These are phyloP conservation scores for Pangasianodon hypophthalmus DNA, from an alignment of 2,113 vertebrate species.

Conservation along the genomic window DNA sequence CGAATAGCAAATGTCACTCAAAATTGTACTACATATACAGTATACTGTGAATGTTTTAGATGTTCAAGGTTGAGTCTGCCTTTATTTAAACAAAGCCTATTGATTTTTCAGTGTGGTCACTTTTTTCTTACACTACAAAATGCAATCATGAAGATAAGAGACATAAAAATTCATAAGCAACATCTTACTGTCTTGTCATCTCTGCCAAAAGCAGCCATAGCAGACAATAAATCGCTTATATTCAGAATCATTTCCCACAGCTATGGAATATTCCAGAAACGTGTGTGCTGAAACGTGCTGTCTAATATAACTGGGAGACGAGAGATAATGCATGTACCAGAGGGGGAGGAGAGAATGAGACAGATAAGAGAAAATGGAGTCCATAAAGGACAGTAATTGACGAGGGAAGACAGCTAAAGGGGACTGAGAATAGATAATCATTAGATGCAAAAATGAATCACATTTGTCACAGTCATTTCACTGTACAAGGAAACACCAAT, in stretches of 20 bases:
- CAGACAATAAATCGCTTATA: slow-evolving; percentile 9
- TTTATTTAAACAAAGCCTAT: not conserved
- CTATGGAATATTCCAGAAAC: not conserved
- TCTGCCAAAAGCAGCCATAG: not conserved
- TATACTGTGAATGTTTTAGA: not conserved
- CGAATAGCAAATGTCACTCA: not conserved
- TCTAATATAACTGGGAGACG: slow-evolving; percentile 4
- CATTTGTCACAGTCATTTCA: slow-evolving; percentile 25
- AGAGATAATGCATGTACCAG: not conserved
- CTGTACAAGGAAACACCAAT: not conserved
- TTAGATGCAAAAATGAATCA: slow-evolving; percentile 28
- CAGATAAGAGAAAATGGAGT: slow-evolving; percentile 30
- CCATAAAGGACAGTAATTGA: slow-evolving; percentile 20
- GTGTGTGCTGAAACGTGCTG: slow-evolving; percentile 22
- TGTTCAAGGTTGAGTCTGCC: not conserved
- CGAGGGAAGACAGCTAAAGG: slow-evolving; percentile 8
- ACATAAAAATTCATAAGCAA: not conserved
- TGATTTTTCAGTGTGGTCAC: not conserved
- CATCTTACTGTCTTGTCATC: not conserved
- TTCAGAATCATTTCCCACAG: not conserved
- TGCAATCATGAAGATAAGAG: not conserved
- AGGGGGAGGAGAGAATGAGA: slow-evolving; percentile 12
- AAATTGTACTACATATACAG: not conserved
- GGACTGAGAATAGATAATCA: slow-evolving; percentile 34
- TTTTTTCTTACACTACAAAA: not conserved